Evolutionary conservation across 53 echinoderm and acorn worm genomes (phyloP).

Genomic region (Echinarachnius parma): DNA sequence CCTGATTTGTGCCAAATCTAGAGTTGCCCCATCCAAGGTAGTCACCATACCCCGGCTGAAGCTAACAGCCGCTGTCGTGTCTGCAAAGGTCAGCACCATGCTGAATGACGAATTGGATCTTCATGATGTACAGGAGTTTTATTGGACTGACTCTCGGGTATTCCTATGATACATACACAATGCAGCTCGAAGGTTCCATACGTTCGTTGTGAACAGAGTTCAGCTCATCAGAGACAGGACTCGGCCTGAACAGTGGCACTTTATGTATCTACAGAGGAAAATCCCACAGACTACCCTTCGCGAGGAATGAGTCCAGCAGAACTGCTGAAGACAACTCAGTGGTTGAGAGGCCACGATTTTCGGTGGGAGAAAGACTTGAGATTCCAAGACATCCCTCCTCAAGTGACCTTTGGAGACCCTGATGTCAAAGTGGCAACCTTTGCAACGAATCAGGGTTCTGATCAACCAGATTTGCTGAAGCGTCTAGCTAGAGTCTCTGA

Average conservation of each 20-base stretch:
- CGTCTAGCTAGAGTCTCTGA: conserved; percentile 27
- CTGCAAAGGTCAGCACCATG: conserved; percentile 38
- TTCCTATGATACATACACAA: conserved; percentile 62
- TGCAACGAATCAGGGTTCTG: conserved; percentile 10
- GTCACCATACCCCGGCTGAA: conserved; percentile 64
- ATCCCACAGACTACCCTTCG: conserved; percentile 55
- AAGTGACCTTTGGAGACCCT: conserved; percentile 43
- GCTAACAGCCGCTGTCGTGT: conserved; percentile 57
- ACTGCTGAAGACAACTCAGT: conserved; percentile 6
- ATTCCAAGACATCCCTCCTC: not conserved
- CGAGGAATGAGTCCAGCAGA: conserved; percentile 25
- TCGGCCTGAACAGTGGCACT: conserved; percentile 50
- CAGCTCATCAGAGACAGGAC: conserved; percentile 50
- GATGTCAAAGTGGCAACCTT: conserved; percentile 46
- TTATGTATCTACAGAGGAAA: conserved; percentile 43
- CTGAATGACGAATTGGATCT: conserved; percentile 51
- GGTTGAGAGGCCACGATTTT: conserved; percentile 51
- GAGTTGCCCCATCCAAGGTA: conserved; percentile 52
- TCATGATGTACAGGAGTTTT: conserved; percentile 23
- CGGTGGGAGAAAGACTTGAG: conserved; percentile 28
- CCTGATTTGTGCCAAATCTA: conserved; percentile 50
- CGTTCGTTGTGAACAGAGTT: conserved; percentile 63
- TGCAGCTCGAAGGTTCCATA: conserved; percentile 52
- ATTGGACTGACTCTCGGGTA: conserved; percentile 64
- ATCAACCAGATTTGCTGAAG: not conserved